phyloP scores from a whole-genome alignment of 2,888 invertebrate species.

The Quadroppia sp. region DNA sequence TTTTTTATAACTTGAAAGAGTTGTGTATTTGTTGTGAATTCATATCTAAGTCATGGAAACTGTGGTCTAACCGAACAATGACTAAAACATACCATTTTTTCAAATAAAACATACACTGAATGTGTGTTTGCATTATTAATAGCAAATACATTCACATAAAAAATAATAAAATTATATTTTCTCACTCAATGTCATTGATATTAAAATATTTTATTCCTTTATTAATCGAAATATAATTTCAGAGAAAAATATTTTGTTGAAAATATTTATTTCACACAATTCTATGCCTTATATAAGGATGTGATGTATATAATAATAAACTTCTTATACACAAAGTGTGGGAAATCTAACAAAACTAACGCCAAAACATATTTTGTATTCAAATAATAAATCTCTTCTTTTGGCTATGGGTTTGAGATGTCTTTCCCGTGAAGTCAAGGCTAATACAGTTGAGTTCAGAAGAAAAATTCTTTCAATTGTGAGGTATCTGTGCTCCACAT shows the following conservation, averaged over 20 bases:
- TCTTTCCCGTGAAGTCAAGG: not conserved
- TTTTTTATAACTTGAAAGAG: too few species aligned
- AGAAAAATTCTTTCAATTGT: not conserved
- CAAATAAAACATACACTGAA: not conserved
- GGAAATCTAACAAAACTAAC: not conserved
- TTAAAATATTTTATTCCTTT: not conserved
- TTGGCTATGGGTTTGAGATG: not conserved
- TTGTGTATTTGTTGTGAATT: too few species aligned
- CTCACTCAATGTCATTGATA: not conserved
- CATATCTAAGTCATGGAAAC: not conserved
- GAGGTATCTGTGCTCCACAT: not conserved
- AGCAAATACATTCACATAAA: too few species aligned
- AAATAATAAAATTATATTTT: not conserved
- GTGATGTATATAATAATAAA: not conserved
- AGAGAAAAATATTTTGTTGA: not conserved
- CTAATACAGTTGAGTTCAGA: not conserved
- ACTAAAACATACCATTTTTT: not conserved
- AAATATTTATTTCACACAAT: not conserved
- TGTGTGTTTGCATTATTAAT: not conserved
- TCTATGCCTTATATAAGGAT: not conserved
- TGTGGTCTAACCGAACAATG: conserved; percentile 9
- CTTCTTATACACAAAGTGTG: not conserved
- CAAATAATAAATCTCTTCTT: conserved; percentile 8
- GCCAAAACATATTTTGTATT: not conserved
- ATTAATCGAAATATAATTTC: not conserved